A percentile compares a stretch with the other conserved stretches of the same genome.
Conservation (phyloP, 2,797 vertebrate species). For the Falco biarmicus region DNA sequence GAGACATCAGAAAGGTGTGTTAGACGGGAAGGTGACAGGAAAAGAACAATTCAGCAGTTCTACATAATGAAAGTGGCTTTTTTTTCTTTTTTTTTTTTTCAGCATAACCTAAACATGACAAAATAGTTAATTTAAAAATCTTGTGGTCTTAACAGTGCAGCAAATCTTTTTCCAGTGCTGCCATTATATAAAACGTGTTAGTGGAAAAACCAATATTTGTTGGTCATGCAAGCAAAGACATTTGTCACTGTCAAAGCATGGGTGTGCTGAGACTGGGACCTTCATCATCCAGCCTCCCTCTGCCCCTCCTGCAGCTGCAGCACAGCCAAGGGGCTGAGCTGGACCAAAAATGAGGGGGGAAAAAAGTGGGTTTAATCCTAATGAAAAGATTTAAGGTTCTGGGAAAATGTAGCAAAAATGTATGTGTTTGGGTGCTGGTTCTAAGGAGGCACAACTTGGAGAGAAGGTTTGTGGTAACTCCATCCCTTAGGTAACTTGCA, state of each 20-base stretch:
- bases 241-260: not conserved
- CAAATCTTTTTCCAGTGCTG: not conserved
- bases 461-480: not conserved
- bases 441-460: not conserved
- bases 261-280: not conserved
- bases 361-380: not conserved
- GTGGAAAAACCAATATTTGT: not conserved
- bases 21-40: not conserved
- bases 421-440: not conserved
- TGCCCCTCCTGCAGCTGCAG: not conserved
- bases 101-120: accelerated
- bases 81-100: not conserved
- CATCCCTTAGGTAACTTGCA: not conserved
- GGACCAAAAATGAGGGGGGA: not conserved
- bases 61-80: accelerated
- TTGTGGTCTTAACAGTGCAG: not conserved
- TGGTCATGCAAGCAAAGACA: accelerated
- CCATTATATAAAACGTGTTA: accelerated
- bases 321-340: not conserved
- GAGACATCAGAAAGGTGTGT: no score
- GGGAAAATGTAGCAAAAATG: not conserved
- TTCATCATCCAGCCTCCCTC: not conserved
- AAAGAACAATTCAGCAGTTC: not conserved
- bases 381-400: not conserved
- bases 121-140: not conserved